Base-by-base conservation (phyloP, 2,797 vertebrate genomes). In the Gymnoscopelus braueri region DNA sequence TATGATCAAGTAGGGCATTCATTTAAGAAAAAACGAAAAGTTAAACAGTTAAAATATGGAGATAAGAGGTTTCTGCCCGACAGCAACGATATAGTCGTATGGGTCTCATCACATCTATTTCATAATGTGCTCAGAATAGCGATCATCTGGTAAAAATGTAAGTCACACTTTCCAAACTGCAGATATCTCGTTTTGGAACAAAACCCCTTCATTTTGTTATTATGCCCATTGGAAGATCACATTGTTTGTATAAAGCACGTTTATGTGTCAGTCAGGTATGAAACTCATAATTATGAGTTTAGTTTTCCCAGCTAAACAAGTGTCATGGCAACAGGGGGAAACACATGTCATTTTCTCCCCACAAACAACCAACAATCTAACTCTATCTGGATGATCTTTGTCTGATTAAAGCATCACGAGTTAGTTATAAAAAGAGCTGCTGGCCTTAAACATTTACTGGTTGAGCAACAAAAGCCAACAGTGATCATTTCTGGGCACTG, bases 391-490 rank as follows among this genome's bases (percentile, higher is more conserved):
- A 58, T 72, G 59, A 65, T 47, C 11, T 55, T 62, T 50, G 66
- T 35, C 2, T 67, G 52, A 65, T 50, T 56, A 68, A 69, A 75
- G 76, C 29, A 13, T 65, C 47, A 71, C 66, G 69, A 65, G 65
- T 29, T 77, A 74, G 70, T 74, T 50, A 72, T 84, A 72, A 68
- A 81, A 82, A 32, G 39, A 44, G 39, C 39, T 7, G 11, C 63
- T 7, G 14, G 54, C 26, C 12, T 24, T 39, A 57, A 23, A 55
- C 2, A 57, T 82, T 71, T 63, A 85, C 58, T 74, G 65, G 62
- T 69, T 78, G 50, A 39, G 1, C 5, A 53, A 6, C 13, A 35
- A 74, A 59, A 58, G 60, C 64, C 73, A 80, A 57, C 57, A 55
- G 47, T 62, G 67, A 72, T 67, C 72, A 68, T 60, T 74, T 73